phyloP scores from a whole-genome alignment of 2,113 vertebrate genomes.

The Sterrhoptilus dennistouni region DNA sequence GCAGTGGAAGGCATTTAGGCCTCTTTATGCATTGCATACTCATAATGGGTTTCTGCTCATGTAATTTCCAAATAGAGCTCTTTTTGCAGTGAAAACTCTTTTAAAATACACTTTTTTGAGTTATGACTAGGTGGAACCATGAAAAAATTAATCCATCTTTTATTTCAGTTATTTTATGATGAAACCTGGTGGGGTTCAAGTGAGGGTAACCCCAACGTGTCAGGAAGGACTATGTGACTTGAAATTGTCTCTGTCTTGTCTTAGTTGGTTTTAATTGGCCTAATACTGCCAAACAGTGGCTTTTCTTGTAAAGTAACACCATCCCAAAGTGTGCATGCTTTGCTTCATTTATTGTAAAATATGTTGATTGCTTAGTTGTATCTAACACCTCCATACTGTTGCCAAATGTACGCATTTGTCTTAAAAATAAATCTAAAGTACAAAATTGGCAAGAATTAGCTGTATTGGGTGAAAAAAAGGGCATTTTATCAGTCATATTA shows the following conservation, averaged over 20 bases:
- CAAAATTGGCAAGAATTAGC: slow-evolving; percentile 65
- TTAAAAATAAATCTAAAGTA: slow-evolving; percentile 57
- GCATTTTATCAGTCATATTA: slow-evolving; percentile 67
- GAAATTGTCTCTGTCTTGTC: slow-evolving; percentile 69
- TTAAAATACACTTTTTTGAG: slow-evolving; percentile 22
- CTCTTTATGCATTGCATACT: neutral
- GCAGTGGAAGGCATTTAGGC: neutral
- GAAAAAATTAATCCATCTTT: slow-evolving; percentile 63
- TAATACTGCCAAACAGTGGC: slow-evolving; percentile 62
- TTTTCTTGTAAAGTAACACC: slow-evolving; percentile 73
- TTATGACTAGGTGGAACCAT: slow-evolving; percentile 30
- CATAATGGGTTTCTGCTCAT: neutral
- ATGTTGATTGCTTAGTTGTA: slow-evolving; percentile 69
- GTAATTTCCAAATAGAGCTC: neutral
- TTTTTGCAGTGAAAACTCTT: neutral
- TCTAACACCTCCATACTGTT: slow-evolving; percentile 71
- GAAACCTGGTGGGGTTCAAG: slow-evolving; percentile 68
- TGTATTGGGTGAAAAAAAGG: slow-evolving; percentile 50
- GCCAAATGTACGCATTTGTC: slow-evolving; percentile 59
- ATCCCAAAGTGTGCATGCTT: slow-evolving; percentile 58
- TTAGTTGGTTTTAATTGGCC: slow-evolving; percentile 55
- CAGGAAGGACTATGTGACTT: slow-evolving; percentile 63
- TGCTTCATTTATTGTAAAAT: slow-evolving; percentile 74
- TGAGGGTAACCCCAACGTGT: slow-evolving; percentile 62
- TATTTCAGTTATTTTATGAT: slow-evolving; percentile 70